These are phyloP conservation scores for Siphamia tubifer DNA, from an alignment of 2,113 vertebrate genomes.

Conservation along the genomic window DNA sequence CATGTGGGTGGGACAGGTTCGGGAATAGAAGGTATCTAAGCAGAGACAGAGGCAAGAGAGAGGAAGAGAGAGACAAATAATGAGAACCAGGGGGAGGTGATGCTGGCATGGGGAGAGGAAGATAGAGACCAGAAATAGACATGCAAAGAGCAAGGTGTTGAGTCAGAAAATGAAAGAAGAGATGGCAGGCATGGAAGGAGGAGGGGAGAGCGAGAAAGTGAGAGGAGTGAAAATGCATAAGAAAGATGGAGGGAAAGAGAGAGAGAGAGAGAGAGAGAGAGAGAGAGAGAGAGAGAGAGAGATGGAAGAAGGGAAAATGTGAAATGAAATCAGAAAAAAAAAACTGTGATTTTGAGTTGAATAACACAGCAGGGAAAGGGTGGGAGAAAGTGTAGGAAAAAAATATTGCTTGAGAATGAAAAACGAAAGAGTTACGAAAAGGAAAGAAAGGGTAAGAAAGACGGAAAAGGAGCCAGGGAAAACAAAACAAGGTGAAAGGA, in stretches of 20 bases:
- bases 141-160: slow-evolving; percentile 80
- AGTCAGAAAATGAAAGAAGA: slow-evolving; percentile 78
- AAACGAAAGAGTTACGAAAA: slow-evolving; percentile 23
- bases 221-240: not conserved
- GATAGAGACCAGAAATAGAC: slow-evolving; percentile 81
- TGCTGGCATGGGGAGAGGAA: slow-evolving; percentile 74
- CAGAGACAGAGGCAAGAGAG: slow-evolving; percentile 43
- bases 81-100: slow-evolving; percentile 80
- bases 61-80: slow-evolving; percentile 69
- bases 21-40: slow-evolving; percentile 57
- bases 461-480: slow-evolving; percentile 19
- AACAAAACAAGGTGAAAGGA: slow-evolving; percentile 59
- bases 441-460: slow-evolving; percentile 7
- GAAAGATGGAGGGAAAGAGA: not conserved
- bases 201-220: not conserved
- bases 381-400: not conserved
- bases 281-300: slow-evolving; percentile 29
- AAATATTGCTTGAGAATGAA: slow-evolving; percentile 12
- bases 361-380: not conserved
- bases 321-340: slow-evolving; percentile 6
- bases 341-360: not conserved
- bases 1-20: slow-evolving; percentile 67
- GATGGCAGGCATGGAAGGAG: slow-evolving; percentile 38
- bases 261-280: not conserved
- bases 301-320: not conserved